Percentiles rank a stretch among this genome's conserved stretches.
Conservation (phyloP, 2,113 vertebrate species). For the Synchiropus splendidus region DNA sequence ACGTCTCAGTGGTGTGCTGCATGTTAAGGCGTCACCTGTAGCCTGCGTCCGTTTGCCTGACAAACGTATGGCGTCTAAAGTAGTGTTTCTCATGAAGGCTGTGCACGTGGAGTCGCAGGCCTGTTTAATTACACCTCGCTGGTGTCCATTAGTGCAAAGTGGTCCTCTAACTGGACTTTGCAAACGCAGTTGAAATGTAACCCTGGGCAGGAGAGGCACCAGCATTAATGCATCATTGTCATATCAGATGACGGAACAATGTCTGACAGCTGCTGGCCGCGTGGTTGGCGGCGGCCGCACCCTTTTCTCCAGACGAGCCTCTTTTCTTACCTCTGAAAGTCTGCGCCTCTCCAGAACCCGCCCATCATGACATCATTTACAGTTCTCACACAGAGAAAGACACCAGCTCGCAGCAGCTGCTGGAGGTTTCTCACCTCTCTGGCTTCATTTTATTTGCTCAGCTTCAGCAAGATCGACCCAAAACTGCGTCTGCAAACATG, state of each 20-base stretch:
- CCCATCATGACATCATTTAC: constrained; percentile 16
- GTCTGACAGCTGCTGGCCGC: constrained; percentile 40
- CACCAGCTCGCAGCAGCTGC: constrained; percentile 5
- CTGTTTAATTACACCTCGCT: too few species aligned
- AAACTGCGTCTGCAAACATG: too few species aligned
- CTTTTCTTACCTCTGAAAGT: constrained; percentile 21
- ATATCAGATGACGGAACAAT: constrained; percentile 35
- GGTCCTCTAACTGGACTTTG: too few species aligned
- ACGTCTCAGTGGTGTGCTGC: too few species aligned
- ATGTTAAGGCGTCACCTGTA: background rate
- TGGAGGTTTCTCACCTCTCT: constrained; percentile 8
- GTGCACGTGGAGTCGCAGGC: too few species aligned
- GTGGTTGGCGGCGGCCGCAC: constrained; percentile 20
- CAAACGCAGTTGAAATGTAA: background rate
- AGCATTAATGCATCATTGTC: constrained; percentile 17
- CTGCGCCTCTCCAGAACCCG: constrained; percentile 13
- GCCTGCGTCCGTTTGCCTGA: too few species aligned
- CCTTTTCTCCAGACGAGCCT: constrained; percentile 33
- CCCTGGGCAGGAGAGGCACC: background rate
- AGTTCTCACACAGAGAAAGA: constrained; percentile 1
- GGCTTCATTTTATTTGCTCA: too few species aligned
- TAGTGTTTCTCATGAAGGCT: background rate
- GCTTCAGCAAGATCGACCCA: too few species aligned
- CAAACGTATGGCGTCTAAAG: too few species aligned
- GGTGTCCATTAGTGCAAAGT: too few species aligned